phyloP scores from a whole-genome alignment of 2,797 vertebrate species.

The Sebastolobus alascanus region DNA sequence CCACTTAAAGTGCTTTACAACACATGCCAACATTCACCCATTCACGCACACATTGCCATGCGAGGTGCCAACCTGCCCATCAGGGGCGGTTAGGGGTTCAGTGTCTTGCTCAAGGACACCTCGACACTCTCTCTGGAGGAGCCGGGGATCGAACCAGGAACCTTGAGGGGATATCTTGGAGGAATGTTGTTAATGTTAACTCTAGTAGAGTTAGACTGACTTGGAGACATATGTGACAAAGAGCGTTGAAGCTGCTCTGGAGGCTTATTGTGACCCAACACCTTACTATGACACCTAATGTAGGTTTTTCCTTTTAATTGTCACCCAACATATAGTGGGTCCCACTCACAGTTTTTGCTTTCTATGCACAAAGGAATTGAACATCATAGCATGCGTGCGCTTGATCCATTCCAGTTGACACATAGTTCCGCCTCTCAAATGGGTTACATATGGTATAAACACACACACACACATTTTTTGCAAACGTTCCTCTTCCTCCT shows the following conservation, averaged over 20 bases:
- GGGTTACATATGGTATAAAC: constrained; percentile 16
- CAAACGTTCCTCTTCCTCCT: neutral
- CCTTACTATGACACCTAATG: neutral
- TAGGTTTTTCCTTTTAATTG: neutral
- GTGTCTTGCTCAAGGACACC: too few relatives aligned
- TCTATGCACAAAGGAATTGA: neutral
- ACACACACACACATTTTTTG: neutral
- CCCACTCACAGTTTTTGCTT: neutral
- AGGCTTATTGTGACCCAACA: neutral
- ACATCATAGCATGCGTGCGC: neutral
- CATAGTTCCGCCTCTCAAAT: neutral
- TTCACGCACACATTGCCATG: too few relatives aligned
- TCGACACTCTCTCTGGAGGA: too few relatives aligned
- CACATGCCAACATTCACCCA: too few relatives aligned
- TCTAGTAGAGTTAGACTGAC: too few relatives aligned
- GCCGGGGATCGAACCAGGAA: too few relatives aligned
- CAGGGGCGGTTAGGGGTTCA: too few relatives aligned
- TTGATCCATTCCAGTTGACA: constrained; percentile 3
- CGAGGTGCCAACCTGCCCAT: too few relatives aligned
- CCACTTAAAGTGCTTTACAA: too few relatives aligned
- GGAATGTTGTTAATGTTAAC: too few relatives aligned
- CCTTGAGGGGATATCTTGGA: too few relatives aligned
- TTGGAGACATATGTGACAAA: too few relatives aligned
- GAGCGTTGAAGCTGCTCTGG: neutral
- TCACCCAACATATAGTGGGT: neutral